Evolutionary conservation across 2,113 vertebrate species (phyloP).

Genomic region (Pterocles burchelli): DNA sequence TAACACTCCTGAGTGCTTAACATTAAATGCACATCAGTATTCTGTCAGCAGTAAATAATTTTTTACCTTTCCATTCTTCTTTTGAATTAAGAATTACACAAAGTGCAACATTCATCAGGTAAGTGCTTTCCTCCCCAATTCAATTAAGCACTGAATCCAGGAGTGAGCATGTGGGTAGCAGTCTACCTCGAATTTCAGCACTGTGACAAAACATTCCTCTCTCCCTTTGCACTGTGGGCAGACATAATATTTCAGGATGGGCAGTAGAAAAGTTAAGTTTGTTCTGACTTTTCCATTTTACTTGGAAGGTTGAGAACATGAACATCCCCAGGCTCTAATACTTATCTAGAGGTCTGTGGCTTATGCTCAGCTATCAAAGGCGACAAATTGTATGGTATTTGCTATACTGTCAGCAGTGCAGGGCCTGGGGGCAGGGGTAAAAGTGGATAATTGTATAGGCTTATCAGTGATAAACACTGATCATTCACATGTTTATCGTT

Average conservation of each 20-base stretch:
- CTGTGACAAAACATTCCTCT: neutral
- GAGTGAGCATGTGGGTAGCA: neutral
- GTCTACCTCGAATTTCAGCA: neutral
- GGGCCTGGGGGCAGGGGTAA: fast-evolving
- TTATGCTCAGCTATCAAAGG: neutral
- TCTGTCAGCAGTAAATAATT: neutral
- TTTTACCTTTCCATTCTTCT: neutral
- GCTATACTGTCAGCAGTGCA: neutral
- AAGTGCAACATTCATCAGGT: neutral
- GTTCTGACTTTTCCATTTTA: neutral
- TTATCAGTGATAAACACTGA: conserved; percentile 45
- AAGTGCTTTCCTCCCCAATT: neutral
- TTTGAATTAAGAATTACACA: conserved; percentile 4
- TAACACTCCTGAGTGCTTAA: neutral
- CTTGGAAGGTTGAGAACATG: neutral
- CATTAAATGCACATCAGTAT: neutral
- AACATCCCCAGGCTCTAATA: neutral
- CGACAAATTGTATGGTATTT: neutral
- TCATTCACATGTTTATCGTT: neutral
- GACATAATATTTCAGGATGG: neutral
- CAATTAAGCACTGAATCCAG: neutral
- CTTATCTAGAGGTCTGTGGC: neutral
- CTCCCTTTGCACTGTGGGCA: neutral
- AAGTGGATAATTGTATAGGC: neutral
- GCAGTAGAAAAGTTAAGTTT: neutral